Evolutionary conservation across 37 sponge, comb jelly and placozoan genomes (phyloP), one percentile per base, ranked within the genome.

Genomic region (Bolinopsis microptera): DNA sequence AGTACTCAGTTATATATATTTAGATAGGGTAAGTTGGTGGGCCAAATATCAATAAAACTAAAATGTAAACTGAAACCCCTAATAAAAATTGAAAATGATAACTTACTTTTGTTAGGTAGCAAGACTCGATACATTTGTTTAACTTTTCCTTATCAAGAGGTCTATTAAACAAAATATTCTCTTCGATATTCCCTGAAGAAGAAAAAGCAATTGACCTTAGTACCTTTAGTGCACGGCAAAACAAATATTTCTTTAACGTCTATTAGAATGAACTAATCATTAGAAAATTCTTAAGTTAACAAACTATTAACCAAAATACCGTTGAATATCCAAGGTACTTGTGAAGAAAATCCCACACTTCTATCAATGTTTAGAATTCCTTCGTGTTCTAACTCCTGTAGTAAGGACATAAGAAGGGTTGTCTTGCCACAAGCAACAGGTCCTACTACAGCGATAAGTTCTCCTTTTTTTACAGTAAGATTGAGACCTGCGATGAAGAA

Each of bases 361-460:
- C 61, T 48, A 39, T 86, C 30, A 16, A 86, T 86, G 21, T 77
- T 1, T 13, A 77, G 0, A 77, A 34, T 18, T 13, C 80, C 80
- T 18, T 27, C 27, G 61, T 48, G 5, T 1, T 77, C 80, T 18
- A 77, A 35, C 35, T 77, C 80, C 80, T 77, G 74, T 28, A 24
- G n/a, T 70, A n/a, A n/a, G n/a, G 90, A 41, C 90, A 86, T 86
- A 3, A 86, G 90, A 34, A 86, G 35, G 27, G 90, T 86, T 28
- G 90, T 86, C 22, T 86, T 86, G 31, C 90, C 90, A 86, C 90
- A 86, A 39, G 90, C 90, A 13, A 86, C 90, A n/a, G 90, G 90
- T 5, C 90, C 90, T 16, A 86, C 48, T 5, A 86, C 90, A 28
- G 90, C 90, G 25, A 86, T 86, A 5, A 86, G 26, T 27, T 86